Conservation (phyloP, 2,113 vertebrate species). For the Paramisgurnus dabryanus region DNA sequence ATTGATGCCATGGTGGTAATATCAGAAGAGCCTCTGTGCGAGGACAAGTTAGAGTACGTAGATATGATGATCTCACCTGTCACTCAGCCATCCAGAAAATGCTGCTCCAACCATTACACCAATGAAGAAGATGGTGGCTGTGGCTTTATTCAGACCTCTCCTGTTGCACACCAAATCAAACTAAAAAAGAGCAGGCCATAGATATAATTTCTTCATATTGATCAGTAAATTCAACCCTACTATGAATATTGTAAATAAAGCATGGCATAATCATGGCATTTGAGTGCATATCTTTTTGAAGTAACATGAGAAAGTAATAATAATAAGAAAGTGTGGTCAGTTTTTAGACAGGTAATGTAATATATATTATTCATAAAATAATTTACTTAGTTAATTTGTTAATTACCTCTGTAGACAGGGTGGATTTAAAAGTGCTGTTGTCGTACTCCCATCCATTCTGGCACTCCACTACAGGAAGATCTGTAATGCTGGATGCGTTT, state of each 20-base stretch:
- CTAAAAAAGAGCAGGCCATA: constrained; percentile 56
- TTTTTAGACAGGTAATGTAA: not conserved
- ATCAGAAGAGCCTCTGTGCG: no score
- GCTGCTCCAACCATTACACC: constrained; percentile 78
- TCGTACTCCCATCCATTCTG: constrained; percentile 85
- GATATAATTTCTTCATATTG: not conserved
- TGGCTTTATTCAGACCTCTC: constrained; percentile 74
- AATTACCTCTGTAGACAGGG: constrained; percentile 83
- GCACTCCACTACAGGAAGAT: constrained; percentile 67
- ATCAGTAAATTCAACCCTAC: not conserved
- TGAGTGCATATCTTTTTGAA: no score
- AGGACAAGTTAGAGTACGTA: no score
- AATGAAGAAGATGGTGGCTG: constrained; percentile 79
- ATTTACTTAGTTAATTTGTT: not conserved
- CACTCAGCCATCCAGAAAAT: constrained; percentile 76
- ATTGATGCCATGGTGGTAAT: not conserved
- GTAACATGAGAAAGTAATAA: no score
- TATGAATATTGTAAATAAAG: not conserved
- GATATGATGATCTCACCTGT: constrained; percentile 71
- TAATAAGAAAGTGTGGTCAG: no score
- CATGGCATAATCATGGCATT: not conserved
- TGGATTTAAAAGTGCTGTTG: constrained; percentile 79
- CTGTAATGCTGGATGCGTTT: constrained; percentile 67
- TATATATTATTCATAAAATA: constrained; percentile 1
- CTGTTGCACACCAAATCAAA: constrained; percentile 85